Base-by-base conservation (phyloP, 1,140 invertebrate species). In the Potamilus streckersoni region DNA sequence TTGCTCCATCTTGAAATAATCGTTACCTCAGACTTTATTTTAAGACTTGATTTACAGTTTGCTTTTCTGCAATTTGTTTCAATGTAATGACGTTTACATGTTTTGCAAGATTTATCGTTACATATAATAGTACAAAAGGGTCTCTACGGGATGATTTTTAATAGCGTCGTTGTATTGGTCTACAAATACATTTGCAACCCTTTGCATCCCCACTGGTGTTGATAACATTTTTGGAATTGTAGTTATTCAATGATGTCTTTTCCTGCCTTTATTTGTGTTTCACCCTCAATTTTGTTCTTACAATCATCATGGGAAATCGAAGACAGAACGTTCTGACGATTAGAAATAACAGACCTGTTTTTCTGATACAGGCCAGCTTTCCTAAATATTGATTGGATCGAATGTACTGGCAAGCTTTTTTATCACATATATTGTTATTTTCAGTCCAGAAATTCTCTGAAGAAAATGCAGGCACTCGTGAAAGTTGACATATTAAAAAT, bases 351-450 rank as follows among this genome's bases (percentile, higher is more conserved):
- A 16, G 20, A 57, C 16, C 60, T 62, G 5, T 60, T 56, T 19
- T 74, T 62, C 2, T 75, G 78, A 58, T 75, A 82, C n/a, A 82
- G 73, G 13, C 78, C 78, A 63, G 78, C 23, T 62, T 71, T 75
- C 16, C 63, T 59, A 62, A 82, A 78, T n/a, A 61, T 31, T 27
- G 75, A 65, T 73, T 23, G 61, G 27, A 55, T 80, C 78, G 2
- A 73, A 65, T 57, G 63, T 75, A 17, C 12, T 17, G 31, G 63
- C 59, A 14, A 80, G 58, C 55, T 74, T 56, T 14, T 66, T 67
- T 0, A 73, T 38, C 6, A 74, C 76, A 69, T 73, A 73, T 60
- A 20, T 69, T 4, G 71, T 69, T 12, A 74, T 78, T n/a, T 20
- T 31, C 3, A 64, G 27, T 56, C 69, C 63, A 20, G 69, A 63